Evolutionary conservation across 2,113 vertebrate species (phyloP).

Genomic region (Epinephelus lanceolatus): DNA sequence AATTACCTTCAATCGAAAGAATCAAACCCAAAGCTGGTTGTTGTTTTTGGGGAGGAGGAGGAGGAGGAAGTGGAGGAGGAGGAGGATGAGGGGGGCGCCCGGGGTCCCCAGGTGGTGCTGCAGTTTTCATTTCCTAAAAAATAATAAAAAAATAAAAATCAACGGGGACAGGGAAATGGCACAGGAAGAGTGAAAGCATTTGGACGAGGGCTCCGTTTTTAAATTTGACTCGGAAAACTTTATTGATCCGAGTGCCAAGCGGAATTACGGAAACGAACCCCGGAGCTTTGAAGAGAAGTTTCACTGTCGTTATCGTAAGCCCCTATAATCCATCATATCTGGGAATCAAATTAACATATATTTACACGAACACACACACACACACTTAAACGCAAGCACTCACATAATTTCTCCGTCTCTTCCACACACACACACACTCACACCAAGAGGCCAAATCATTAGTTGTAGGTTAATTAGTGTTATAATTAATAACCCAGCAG

Average conservation of each 20-base stretch:
- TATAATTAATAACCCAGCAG: slow-evolving; percentile 80
- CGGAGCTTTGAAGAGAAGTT: slow-evolving; percentile 77
- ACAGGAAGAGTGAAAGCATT: slow-evolving; percentile 60
- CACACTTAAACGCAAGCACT: slow-evolving; percentile 4
- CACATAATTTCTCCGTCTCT: slow-evolving; percentile 2
- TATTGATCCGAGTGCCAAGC: slow-evolving; percentile 80
- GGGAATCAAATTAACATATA: slow-evolving; percentile 81
- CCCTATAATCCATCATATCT: slow-evolving; percentile 83
- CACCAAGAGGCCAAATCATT: slow-evolving; percentile 76
- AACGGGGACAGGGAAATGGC: slow-evolving; percentile 51
- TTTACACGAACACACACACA: slow-evolving; percentile 34
- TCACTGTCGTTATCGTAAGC: slow-evolving; percentile 77
- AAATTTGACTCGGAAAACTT: slow-evolving; percentile 67
- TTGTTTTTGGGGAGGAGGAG: not conserved
- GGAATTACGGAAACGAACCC: slow-evolving; percentile 67
- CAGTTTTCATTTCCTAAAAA: slow-evolving; percentile 50
- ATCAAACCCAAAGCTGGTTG: slow-evolving; percentile 46
- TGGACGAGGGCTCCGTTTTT: slow-evolving; percentile 49
- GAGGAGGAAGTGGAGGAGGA: not conserved
- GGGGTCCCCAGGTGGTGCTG: slow-evolving; percentile 46
- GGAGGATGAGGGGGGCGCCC: not conserved
- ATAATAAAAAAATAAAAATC: slow-evolving; percentile 29
- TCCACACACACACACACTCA: slow-evolving; percentile 38
- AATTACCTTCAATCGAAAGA: slow-evolving; percentile 54
- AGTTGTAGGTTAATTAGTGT: slow-evolving; percentile 81